Evolutionary conservation across 2,797 vertebrate genomes (phyloP).

Genomic region (Eupleurogrammus muticus): DNA sequence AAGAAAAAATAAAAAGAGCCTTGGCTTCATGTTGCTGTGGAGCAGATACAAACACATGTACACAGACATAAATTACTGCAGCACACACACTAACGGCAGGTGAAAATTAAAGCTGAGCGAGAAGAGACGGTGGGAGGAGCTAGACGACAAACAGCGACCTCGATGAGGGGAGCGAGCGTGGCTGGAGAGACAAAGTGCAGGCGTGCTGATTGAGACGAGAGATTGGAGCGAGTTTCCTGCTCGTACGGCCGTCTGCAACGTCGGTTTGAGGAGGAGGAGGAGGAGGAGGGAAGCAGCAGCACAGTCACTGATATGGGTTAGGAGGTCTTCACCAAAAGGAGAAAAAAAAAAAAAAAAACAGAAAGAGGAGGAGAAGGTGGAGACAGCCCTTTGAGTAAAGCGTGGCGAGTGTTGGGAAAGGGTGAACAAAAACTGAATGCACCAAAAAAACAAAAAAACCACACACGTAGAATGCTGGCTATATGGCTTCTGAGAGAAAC

Average conservation of each 20-base stretch:
- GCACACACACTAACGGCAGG: constrained; percentile 49
- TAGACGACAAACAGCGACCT: constrained; percentile 26
- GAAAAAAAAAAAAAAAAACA: constrained; percentile 38
- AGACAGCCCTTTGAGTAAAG: constrained; percentile 85
- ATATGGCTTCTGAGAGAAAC: constrained; percentile 69
- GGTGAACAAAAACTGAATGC: constrained; percentile 35
- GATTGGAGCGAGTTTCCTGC: constrained; percentile 53
- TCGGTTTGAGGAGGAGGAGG: background rate
- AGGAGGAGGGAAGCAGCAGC: constrained; percentile 32
- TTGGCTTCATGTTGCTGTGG: constrained; percentile 63
- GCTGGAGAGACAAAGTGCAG: constrained; percentile 83
- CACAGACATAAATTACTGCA: constrained; percentile 54
- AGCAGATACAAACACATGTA: constrained; percentile 60
- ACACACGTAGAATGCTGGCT: constrained; percentile 48
- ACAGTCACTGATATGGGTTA: constrained; percentile 46
- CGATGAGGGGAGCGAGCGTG: constrained; percentile 40
- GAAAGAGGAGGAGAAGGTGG: constrained; percentile 38
- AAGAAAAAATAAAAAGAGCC: constrained; percentile 24
- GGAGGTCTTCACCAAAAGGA: constrained; percentile 47
- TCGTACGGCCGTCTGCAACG: background rate
- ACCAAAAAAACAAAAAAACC: constrained; percentile 55
- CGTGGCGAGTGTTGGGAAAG: constrained; percentile 62
- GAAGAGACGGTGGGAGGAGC: constrained; percentile 22
- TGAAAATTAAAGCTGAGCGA: constrained; percentile 63
- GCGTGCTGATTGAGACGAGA: constrained; percentile 79